Evolutionary conservation across 1,140 invertebrate genomes (phyloP), one percentile per base, ranked within the genome.

Genomic region (Amyelois transitella): DNA sequence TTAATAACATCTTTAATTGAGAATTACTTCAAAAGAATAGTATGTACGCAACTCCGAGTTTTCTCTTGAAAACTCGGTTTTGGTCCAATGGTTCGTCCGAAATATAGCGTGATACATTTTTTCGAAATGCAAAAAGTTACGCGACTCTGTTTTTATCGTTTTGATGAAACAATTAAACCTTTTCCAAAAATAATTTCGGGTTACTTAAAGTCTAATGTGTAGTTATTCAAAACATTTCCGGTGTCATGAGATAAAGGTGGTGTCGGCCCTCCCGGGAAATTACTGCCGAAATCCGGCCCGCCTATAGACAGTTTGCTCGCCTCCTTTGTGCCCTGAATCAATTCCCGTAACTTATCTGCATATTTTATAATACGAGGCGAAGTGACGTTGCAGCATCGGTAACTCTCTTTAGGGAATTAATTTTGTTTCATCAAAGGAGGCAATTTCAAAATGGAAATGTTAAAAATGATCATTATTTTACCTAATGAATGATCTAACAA

Each of bases 261-360:
- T n/a, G n/a, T n/a, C n/a, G 64, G 59, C 19, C 69, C 81, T 78
- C 81, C 22, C 69, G 84, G 84, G 84, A 87, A 85, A 87, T 87
- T 87, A 85, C 75, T 72, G 71, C 75, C 79, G 66, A 87, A 87
- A 85, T 85, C 81, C 52, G 63, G 62, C 63, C 67, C 66, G 71
- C 62, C 73, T 75, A 83, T 77, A 82, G 75, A 80, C 77, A 77
- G 74, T 64, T 73, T 72, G 72, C 60, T 68, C 66, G 69, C 63
- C 64, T 76, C 79, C 72, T 82, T 79, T 85, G 81, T 80, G 76
- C 75, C 69, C 71, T 64, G 81, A 87, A 87, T 85, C 81, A 84
- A 85, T 87, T 85, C 81, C 81, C 77, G 77, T 82, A 77, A 84
- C 81, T 81, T 82, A 84, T 87, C 71, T 87, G 77, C 79, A 87